These are phyloP conservation scores for Raja brachyura DNA, from an alignment of 2,113 vertebrate genomes.

Conservation along the genomic window DNA sequence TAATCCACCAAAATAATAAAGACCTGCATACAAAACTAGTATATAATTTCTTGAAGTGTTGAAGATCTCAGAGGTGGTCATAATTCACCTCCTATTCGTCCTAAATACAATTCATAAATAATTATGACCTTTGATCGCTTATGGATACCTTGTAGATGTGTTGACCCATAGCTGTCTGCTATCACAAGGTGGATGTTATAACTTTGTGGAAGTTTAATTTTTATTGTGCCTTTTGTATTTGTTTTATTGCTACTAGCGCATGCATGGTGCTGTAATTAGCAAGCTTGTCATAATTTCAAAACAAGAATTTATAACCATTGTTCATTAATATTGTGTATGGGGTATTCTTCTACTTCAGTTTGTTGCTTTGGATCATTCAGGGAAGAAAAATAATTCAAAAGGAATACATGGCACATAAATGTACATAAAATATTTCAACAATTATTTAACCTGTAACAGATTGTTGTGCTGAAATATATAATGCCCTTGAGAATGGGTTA, in stretches of 20 bases:
- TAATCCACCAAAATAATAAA: neutral
- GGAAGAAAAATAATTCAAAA: conserved; percentile 18
- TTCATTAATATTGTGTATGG: neutral
- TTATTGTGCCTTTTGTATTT: neutral
- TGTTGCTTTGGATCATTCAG: neutral
- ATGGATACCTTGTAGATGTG: neutral
- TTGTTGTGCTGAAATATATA: neutral
- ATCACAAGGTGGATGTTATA: neutral
- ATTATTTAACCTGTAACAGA: neutral
- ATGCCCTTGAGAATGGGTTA: neutral
- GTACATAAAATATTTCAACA: neutral
- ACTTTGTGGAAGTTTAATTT: neutral
- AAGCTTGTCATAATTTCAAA: neutral
- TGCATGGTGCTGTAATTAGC: conserved; percentile 6
- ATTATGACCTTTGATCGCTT: neutral
- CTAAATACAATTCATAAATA: neutral
- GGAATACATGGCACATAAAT: neutral
- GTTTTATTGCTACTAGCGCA: neutral
- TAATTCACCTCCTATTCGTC: neutral
- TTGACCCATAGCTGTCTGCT: neutral
- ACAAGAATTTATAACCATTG: neutral
- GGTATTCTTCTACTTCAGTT: neutral
- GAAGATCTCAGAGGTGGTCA: neutral
- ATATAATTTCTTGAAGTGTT: neutral
- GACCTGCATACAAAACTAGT: neutral